phyloP scores from a whole-genome alignment of 2,797 vertebrate species.

The Typhlichthys subterraneus region DNA sequence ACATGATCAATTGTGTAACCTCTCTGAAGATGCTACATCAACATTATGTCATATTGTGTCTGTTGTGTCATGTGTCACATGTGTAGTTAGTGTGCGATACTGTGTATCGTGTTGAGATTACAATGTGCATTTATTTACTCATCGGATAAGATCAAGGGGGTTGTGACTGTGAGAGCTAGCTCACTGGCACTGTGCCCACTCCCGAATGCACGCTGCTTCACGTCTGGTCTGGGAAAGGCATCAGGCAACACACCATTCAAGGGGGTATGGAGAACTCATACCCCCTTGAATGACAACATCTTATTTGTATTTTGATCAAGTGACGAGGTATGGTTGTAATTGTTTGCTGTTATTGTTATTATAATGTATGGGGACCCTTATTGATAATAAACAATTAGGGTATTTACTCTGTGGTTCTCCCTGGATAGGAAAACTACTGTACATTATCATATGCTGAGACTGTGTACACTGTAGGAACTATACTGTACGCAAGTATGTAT shows the following conservation, averaged over 20 bases:
- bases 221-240: conserved; percentile 78
- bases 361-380: conserved; percentile 28
- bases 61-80: background rate
- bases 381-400: conserved; percentile 12
- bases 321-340: too few species aligned
- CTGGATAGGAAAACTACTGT: too few species aligned
- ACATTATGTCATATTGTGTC: conserved; percentile 2
- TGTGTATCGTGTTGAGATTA: conserved; percentile 9
- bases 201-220: conserved; percentile 47
- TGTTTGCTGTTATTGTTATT: too few species aligned
- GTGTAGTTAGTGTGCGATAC: background rate
- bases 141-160: conserved; percentile 17
- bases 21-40: conserved; percentile 11
- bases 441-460: too few species aligned
- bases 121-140: conserved; percentile 5
- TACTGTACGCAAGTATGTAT: too few species aligned
- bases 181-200: conserved; percentile 53
- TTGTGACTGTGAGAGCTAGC: conserved; percentile 33
- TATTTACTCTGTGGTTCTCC: too few species aligned
- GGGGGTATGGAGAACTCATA: conserved; percentile 43
- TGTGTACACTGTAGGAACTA: too few species aligned
- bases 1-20: too few species aligned
- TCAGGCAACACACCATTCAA: conserved; percentile 72
- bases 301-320: too few species aligned
- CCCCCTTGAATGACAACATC: conserved; percentile 38